Conservation (phyloP, 2,888 invertebrate genomes). For the Heteromurus nitidus region DNA sequence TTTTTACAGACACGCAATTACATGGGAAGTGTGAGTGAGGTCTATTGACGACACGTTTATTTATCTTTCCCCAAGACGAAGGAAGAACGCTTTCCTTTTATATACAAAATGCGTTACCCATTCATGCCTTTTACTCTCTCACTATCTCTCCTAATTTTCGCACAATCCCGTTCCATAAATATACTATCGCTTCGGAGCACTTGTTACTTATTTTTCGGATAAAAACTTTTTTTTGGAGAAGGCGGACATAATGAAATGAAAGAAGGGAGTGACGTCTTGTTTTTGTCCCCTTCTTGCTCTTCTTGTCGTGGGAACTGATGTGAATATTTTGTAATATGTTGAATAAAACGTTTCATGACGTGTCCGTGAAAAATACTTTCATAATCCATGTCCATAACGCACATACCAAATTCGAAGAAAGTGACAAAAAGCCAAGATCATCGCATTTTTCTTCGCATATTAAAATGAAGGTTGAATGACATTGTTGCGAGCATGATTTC, state of each 20-base stretch:
- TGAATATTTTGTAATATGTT: no score
- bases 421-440: no score
- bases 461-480: no score
- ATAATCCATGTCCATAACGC: background rate
- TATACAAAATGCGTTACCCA: background rate
- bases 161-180: background rate
- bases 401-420: no score
- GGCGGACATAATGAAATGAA: background rate
- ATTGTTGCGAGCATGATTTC: no score
- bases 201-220: background rate
- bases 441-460: no score
- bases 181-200: background rate
- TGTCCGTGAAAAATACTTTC: background rate
- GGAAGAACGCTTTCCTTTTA: background rate
- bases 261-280: no score
- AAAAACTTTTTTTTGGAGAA: background rate
- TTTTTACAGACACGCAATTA: background rate
- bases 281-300: no score
- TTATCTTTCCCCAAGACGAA: background rate
- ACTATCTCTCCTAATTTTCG: background rate
- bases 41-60: conserved; percentile 17
- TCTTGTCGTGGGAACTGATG: no score
- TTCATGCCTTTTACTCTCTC: background rate
- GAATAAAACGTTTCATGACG: no score
- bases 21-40: background rate